Evolutionary conservation across 2,113 vertebrate genomes (phyloP).

Genomic region (Tauraco erythrolophus): DNA sequence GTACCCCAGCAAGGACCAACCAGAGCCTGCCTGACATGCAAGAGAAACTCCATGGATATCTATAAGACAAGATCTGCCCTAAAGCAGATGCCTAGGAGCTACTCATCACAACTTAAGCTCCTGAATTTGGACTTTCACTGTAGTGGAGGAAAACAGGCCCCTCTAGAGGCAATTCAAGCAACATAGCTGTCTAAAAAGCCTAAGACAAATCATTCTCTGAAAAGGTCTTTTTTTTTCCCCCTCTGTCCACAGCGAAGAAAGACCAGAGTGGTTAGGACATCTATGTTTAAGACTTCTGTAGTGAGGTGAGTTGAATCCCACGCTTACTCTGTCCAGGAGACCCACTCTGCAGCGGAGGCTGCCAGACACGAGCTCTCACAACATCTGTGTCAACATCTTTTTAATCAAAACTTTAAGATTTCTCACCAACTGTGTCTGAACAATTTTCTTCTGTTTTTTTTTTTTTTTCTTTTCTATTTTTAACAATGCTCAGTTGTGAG

Average conservation of each 20-base stretch:
- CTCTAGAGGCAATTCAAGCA: constrained; percentile 40
- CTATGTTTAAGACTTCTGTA: neutral
- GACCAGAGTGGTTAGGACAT: neutral
- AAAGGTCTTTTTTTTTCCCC: neutral
- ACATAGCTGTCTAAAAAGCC: neutral
- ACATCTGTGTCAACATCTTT: neutral
- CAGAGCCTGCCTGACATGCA: neutral
- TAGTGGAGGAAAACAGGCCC: constrained; percentile 34
- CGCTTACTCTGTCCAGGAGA: neutral
- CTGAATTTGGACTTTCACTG: neutral
- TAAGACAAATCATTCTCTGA: neutral
- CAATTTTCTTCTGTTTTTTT: neutral
- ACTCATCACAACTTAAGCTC: neutral
- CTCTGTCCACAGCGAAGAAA: neutral
- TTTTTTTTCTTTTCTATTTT: neutral
- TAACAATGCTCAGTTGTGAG: constrained; percentile 20
- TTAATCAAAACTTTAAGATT: constrained; percentile 5
- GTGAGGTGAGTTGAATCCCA: neutral
- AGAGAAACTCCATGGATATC: neutral
- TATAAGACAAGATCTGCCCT: neutral
- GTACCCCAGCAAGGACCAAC: neutral
- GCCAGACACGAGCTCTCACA: neutral
- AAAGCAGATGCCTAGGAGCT: neutral
- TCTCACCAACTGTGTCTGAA: neutral
- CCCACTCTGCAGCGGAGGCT: neutral